A percentile compares a stretch with the other conserved stretches of the same genome.
These are phyloP conservation scores for Pycnomerus fuliginosus DNA, from an alignment of 2,888 invertebrate genomes.

Conservation along the genomic window DNA sequence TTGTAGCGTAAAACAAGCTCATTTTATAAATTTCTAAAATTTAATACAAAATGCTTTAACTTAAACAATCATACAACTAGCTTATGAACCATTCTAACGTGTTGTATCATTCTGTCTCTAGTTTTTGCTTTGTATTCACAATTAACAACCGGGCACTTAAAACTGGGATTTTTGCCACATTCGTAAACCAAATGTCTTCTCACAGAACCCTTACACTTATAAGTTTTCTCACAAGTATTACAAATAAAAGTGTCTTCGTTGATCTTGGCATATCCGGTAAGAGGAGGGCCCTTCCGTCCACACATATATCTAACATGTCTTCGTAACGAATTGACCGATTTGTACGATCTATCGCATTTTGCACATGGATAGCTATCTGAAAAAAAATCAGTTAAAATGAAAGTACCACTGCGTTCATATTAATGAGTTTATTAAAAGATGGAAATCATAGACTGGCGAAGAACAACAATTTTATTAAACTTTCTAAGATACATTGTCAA, in stretches of 20 bases:
- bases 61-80: conserved; percentile 1
- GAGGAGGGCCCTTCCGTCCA: conserved; percentile 12
- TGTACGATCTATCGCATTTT: conserved; percentile 14
- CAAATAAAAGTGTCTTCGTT: conserved; percentile 34
- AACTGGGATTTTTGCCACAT: conserved; percentile 38
- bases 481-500: conserved; percentile 3
- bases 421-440: background rate
- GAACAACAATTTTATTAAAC: no score
- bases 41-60: no score
- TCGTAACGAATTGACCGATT: conserved; percentile 6
- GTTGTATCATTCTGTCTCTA: conserved; percentile 39
- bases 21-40: no score
- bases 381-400: conserved; percentile 1
- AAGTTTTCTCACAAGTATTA: conserved; percentile 17
- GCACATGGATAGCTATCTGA: conserved; percentile 11
- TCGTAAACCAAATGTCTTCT: conserved; percentile 39
- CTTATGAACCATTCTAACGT: conserved; percentile 40
- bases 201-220: conserved; percentile 18
- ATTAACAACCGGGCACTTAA: conserved; percentile 37
- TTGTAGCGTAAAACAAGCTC: no score
- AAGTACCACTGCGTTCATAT: background rate
- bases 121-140: conserved; percentile 41
- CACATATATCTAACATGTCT: conserved; percentile 18
- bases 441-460: no score
- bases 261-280: conserved; percentile 12